These are phyloP conservation scores for Lutjanus erythropterus DNA, from an alignment of 2,113 vertebrate genomes.

Conservation along the genomic window DNA sequence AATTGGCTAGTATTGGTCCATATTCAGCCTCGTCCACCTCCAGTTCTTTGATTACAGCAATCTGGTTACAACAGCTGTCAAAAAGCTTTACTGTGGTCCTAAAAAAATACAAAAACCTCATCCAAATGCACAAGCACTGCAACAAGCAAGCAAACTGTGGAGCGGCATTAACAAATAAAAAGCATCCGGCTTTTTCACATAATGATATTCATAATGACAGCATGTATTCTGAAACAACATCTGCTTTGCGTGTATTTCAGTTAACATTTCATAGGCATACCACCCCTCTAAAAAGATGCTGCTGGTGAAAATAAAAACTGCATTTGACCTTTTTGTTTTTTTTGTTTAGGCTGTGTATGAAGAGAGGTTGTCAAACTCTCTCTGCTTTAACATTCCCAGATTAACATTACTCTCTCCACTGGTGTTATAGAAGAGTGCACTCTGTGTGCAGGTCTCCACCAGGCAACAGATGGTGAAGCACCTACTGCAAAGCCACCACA, in stretches of 20 bases:
- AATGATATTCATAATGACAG: not conserved
- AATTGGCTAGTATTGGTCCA: not conserved
- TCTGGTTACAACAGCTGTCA: not conserved
- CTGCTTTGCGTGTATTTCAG: not conserved
- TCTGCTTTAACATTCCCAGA: not conserved
- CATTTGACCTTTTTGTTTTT: slow-evolving; percentile 1
- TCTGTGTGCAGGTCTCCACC: no score
- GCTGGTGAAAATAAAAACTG: not conserved
- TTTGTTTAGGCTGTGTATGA: not conserved
- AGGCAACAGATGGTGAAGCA: no score
- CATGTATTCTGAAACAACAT: not conserved
- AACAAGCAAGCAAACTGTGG: not conserved
- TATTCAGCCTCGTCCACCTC: not conserved
- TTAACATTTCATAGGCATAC: not conserved
- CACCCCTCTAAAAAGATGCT: no score
- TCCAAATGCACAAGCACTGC: not conserved
- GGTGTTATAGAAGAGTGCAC: no score
- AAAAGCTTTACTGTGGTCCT: slow-evolving; percentile 1
- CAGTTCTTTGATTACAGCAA: not conserved
- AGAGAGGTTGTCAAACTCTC: not conserved
- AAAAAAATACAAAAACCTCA: not conserved
- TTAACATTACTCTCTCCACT: not conserved
- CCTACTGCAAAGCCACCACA: no score
- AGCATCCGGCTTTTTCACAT: not conserved
- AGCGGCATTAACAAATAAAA: not conserved